phyloP scores from a whole-genome alignment of 1,140 invertebrate species.

The Muscidifurax raptorellus region DNA sequence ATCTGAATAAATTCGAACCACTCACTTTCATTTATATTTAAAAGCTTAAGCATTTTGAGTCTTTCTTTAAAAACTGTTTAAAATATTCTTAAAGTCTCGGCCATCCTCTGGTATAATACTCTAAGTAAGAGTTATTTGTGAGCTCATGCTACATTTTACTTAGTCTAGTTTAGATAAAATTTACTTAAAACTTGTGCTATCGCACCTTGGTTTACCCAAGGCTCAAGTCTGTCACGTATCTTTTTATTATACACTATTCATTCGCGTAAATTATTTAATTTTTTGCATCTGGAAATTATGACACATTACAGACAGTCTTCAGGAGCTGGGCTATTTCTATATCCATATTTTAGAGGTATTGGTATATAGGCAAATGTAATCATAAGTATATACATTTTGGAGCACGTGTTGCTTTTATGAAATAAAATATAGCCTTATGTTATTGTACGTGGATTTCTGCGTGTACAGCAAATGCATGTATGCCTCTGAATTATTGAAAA shows the following conservation, averaged over 20 bases:
- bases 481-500: too few species aligned
- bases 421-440: too few species aligned
- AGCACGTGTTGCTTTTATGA: neutral
- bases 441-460: too few species aligned
- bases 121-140: neutral
- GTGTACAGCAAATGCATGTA: too few species aligned
- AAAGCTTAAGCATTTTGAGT: too few species aligned
- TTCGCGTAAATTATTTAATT: neutral
- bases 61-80: too few species aligned
- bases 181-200: neutral
- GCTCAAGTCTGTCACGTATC: neutral
- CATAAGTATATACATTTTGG: too few species aligned
- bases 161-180: neutral
- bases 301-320: neutral
- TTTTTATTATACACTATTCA: too few species aligned
- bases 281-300: neutral
- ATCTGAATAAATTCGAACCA: too few species aligned
- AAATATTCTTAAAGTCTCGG: neutral
- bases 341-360: too few species aligned
- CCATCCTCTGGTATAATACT: neutral
- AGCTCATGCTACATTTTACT: neutral
- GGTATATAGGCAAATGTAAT: too few species aligned
- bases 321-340: neutral
- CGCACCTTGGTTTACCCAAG: neutral
- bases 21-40: too few species aligned